phyloP scores from a whole-genome alignment of 2,797 vertebrate genomes.

The Danio aesculapii region DNA sequence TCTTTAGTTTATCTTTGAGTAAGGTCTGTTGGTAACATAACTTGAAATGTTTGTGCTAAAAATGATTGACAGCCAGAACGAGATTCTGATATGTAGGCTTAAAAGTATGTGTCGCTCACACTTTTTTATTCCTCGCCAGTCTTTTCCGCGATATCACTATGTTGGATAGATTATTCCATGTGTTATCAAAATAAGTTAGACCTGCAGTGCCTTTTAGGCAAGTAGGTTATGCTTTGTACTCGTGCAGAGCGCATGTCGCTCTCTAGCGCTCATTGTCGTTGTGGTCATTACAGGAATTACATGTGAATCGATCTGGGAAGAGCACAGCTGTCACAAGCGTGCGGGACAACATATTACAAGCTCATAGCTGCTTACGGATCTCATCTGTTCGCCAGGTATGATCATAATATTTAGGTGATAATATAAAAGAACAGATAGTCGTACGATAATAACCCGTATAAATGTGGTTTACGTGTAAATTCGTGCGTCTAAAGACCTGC shows the following conservation, averaged over 20 bases:
- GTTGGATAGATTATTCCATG: no score
- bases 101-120: no score
- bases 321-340: slow-evolving; percentile 35
- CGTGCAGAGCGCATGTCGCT: background rate
- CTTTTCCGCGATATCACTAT: no score
- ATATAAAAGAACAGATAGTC: background rate
- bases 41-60: no score
- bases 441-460: background rate
- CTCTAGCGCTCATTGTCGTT: background rate
- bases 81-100: no score
- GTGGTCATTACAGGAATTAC: slow-evolving; percentile 5
- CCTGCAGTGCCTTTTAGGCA: background rate
- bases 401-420: background rate
- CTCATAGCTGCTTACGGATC: background rate
- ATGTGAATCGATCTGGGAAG: background rate
- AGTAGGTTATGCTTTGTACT: background rate
- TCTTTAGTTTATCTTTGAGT: no score
- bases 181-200: no score
- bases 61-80: no score
- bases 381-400: slow-evolving; percentile 29
- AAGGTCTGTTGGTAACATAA: no score
- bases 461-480: no score
- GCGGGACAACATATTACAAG: background rate
- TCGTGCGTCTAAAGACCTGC: background rate
- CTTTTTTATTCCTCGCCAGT: no score